These are phyloP conservation scores for Colletes gigas DNA, from an alignment of 1,140 invertebrate species.

Conservation along the genomic window DNA sequence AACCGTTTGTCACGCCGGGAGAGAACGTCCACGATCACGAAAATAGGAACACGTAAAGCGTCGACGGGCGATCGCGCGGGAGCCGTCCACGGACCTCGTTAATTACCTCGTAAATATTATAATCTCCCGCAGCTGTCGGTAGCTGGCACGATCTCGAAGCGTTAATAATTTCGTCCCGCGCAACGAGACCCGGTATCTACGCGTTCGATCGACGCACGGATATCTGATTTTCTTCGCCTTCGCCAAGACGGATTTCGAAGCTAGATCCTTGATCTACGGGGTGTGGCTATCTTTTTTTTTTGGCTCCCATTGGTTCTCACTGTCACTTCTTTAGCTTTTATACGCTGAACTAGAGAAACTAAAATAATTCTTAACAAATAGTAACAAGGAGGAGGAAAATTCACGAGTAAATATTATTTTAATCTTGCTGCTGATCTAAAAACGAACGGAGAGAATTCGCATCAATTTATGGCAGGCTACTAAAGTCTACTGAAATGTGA, in stretches of 20 bases:
- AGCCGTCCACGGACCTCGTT: not conserved
- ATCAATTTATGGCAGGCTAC: too few species aligned
- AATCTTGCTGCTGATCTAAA: too few species aligned
- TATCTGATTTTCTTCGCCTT: not conserved
- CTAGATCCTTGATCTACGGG: too few species aligned
- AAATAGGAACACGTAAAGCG: not conserved
- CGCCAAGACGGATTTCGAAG: not conserved
- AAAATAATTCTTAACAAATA: too few species aligned
- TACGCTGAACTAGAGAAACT: too few species aligned
- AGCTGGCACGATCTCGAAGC: not conserved
- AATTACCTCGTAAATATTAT: conserved; percentile 10
- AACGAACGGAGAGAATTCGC: too few species aligned
- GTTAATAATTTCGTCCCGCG: not conserved
- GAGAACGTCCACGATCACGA: conserved; percentile 2
- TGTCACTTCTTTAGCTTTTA: too few species aligned
- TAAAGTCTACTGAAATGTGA: too few species aligned
- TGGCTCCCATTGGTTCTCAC: too few species aligned
- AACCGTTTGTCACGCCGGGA: not conserved
- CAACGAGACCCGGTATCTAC: not conserved
- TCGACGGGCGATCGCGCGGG: not conserved
- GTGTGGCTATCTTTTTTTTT: not conserved
- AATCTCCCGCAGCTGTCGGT: conserved; percentile 17
- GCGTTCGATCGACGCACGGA: not conserved
- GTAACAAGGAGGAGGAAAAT: too few species aligned
- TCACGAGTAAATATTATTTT: too few species aligned